phyloP scores from a whole-genome alignment of 2,888 invertebrate species.

The Resseliella maxima region DNA sequence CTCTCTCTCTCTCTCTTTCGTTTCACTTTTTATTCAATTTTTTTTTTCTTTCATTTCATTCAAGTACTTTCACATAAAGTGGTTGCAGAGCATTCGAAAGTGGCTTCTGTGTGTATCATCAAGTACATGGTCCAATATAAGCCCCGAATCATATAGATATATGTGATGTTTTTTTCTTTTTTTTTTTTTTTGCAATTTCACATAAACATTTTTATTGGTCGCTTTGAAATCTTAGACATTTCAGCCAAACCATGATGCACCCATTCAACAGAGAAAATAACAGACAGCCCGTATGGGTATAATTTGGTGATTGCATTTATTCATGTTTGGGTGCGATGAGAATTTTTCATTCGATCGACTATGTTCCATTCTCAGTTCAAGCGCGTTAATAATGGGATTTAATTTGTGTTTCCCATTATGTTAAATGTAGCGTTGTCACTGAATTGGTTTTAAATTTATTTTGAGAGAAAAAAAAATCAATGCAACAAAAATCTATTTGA shows the following conservation, averaged over 20 bases:
- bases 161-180: too few species aligned
- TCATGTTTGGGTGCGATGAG: background rate
- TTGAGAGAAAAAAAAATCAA: background rate
- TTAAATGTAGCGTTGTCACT: background rate
- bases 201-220: background rate
- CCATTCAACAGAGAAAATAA: background rate
- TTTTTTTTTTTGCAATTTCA: background rate
- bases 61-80: background rate
- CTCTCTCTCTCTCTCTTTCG: too few species aligned
- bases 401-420: background rate
- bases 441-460: too few species aligned
- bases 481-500: constrained; percentile 5
- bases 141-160: too few species aligned
- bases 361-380: too few species aligned
- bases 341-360: too few species aligned
- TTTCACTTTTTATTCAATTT: too few species aligned
- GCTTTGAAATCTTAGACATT: background rate
- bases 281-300: background rate
- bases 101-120: too few species aligned
- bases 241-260: too few species aligned
- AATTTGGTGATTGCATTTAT: background rate
- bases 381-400: background rate
- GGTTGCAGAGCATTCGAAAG: background rate
- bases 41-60: too few species aligned
- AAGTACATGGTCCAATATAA: too few species aligned